A percentile compares a stretch with the other conserved stretches of the same genome.
Conservation (phyloP, 2,888 invertebrate species). For the Iselma pallidipennis region DNA sequence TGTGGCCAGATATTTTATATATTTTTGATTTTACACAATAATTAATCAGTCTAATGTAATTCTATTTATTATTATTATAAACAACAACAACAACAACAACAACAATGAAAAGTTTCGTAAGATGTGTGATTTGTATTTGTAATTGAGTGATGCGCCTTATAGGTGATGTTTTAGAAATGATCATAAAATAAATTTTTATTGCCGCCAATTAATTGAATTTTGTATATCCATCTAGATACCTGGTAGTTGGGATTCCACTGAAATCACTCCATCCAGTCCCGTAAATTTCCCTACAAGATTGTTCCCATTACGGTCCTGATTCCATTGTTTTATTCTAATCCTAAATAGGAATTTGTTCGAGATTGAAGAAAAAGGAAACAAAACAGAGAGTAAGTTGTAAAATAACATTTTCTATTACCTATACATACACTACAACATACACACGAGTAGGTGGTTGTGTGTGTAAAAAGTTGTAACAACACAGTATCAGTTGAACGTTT, state of each 20-base stretch:
- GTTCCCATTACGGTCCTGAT: no score
- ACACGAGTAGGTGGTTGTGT: neutral
- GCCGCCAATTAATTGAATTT: neutral
- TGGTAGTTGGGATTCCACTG: neutral
- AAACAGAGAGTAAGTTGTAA: neutral
- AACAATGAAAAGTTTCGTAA: neutral
- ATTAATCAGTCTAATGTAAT: neutral
- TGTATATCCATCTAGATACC: neutral
- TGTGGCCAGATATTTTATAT: neutral
- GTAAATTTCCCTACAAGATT: no score
- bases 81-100: neutral
- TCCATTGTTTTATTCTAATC: neutral
- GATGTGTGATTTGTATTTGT: neutral
- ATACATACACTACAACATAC: no score
- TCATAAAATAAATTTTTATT: neutral
- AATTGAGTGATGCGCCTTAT: conserved; percentile 1
- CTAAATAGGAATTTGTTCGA: neutral
- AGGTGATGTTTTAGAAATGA: neutral
- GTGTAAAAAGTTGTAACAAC: neutral
- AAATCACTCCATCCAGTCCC: neutral
- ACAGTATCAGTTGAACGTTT: conserved; percentile 18
- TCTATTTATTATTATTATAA: neutral
- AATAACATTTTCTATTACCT: neutral
- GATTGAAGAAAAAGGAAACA: neutral
- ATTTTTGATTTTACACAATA: neutral